Base-by-base conservation (phyloP, 2,797 vertebrate genomes). In the Helicolenus hilgendorfi region DNA sequence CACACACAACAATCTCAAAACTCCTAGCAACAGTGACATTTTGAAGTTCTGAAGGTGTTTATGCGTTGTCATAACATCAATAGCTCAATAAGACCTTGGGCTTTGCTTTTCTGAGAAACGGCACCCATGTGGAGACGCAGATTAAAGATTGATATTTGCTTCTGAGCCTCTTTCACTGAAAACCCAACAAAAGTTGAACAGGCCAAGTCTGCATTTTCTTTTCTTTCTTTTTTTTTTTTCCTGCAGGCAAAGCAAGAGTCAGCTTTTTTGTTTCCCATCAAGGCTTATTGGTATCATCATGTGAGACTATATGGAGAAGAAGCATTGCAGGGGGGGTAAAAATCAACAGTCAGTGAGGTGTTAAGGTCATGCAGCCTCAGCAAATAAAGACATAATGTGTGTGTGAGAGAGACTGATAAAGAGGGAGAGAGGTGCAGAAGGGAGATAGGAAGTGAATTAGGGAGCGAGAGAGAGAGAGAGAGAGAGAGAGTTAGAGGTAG, bases 321-420 rank as follows among this genome's bases (percentile, higher is more conserved):
- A 91, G 55, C 77, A 83, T 85, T 74, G 68, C 41, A n/a, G 65
- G 49, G 6, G 10, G 4, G 11, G 59, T 1, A 3, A 2, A 24
- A 53, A 59, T 79, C 72, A 84, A 87, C 82, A 93, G 72, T 84
- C 33, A 41, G 85, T 67, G 83, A 83, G 87, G 85, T 85, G 89
- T 86, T 91, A 80, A 93, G 90, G 94, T 94, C 94, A 89, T 92
- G 94, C 93, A 92, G 87, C 74, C 92, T 94, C 88, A 95, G 86
- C 89, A 91, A 92, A 94, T 95, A 93, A 93, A 95, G 92, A 83
- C 91, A 87, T 90, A 87, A 92, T 90, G 92, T 85, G 83, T 80
- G 70, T 68, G 68, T 3, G 88, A 76, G 81, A 89, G 89, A 87
- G 80, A 74, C 75, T 69, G 87, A 94, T 88, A 92, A 86, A 94